These are phyloP conservation scores for Ceratitis capitata DNA, from an alignment of 1,140 invertebrate species.

Conservation along the genomic window DNA sequence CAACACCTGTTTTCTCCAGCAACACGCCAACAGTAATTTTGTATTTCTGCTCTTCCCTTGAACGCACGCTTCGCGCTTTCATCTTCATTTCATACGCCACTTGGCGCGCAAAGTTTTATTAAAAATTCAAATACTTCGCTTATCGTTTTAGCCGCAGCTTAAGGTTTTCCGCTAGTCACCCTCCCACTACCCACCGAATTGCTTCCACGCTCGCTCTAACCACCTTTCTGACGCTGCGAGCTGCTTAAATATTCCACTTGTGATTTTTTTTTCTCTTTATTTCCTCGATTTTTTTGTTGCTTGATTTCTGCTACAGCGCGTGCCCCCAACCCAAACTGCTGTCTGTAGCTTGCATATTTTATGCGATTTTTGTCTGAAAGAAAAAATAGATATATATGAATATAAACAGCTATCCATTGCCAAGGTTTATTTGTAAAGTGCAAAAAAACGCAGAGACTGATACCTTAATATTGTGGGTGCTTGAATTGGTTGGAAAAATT, in stretches of 20 bases:
- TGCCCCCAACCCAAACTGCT: neutral
- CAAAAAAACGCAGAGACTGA: neutral
- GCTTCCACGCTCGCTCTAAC: neutral
- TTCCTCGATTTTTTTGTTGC: neutral
- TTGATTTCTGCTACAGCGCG: neutral
- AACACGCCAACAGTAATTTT: neutral
- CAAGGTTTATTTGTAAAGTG: neutral
- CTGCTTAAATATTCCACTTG: conserved; percentile 16
- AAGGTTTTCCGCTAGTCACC: neutral
- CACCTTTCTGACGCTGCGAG: conserved; percentile 14
- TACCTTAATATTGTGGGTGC: neutral
- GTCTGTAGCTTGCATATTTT: neutral
- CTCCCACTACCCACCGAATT: neutral
- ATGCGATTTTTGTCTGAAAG: neutral
- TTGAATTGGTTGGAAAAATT: neutral
- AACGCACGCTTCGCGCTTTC: neutral
- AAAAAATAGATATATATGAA: neutral
- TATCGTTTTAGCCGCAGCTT: conserved; percentile 38
- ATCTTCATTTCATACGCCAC: conserved; percentile 1
- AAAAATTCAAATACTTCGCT: conserved; percentile 40
- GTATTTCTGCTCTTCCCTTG: neutral
- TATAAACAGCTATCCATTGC: neutral
- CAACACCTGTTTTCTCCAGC: neutral
- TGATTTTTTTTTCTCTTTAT: neutral
- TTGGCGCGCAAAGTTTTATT: conserved; percentile 37